Base-by-base conservation (phyloP, 2,888 invertebrate species). In the Archaeoteleia sp. region DNA sequence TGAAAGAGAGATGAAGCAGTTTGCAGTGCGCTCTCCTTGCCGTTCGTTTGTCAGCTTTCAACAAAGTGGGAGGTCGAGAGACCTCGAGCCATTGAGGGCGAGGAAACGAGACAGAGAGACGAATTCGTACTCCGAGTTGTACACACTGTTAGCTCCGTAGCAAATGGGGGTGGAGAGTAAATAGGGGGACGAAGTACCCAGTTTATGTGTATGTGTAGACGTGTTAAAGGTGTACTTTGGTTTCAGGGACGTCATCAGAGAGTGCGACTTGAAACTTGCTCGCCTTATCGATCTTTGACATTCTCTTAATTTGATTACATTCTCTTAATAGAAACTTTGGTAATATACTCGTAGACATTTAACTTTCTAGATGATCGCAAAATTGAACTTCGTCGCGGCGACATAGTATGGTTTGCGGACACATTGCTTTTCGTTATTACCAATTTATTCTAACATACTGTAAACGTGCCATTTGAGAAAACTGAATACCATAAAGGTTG, bases 171-270 rank as follows among this genome's bases (percentile, higher is more conserved):
- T 67, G 62, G 67, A 67, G 46, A 57, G 61, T 67, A 67, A 67
- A 67, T 67, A 67, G 67, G 57, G 67, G 61, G 67, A 60, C 55
- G 60, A 67, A 61, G 67, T 67, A 61, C 55, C 53, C 43, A 62
- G 67, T 63, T 68, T 68, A 54, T 61, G 67, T 67, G 61, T 61
- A 57, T 48, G 63, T 58, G 62, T 68, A 58, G 58, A 68, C 58
- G 68, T 67, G 67, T 67, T 67, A 67, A 67, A 67, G 62, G 58
- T 67, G 67, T 67, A 67, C 62, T 62, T 68, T 68, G 62, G 68
- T 68, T 68, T 63, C 63, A 54, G 63, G 42, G 43, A 68, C 54
- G 63, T 68, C 68, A 63, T 67, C 67, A 67, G 61, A 45, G 54
- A 67, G 51, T 49, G 49, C 55, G 61, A 61, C 55, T 61, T 60